Percentiles rank a stretch among this genome's conserved stretches.
Evolutionary conservation across 37 sponge, comb jelly and placozoan species (phyloP).

Genomic region (Aplysina aerophoba): DNA sequence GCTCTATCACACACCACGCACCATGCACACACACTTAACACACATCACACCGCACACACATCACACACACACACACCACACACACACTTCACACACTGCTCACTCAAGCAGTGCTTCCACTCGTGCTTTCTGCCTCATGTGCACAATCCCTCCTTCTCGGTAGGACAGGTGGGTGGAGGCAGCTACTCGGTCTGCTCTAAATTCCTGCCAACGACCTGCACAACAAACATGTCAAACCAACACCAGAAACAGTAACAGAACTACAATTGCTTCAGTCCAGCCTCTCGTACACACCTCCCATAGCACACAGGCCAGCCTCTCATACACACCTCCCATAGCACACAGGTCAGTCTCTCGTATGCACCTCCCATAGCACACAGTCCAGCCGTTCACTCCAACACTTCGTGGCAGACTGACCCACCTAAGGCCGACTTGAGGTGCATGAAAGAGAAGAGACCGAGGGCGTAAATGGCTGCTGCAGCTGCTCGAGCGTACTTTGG

Average conservation of each 20-base stretch:
- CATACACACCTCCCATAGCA: neutral
- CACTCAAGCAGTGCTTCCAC: slow-evolving; percentile 39
- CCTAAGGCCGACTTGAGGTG: slow-evolving; percentile 14
- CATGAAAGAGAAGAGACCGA: neutral
- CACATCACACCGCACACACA: too few relatives aligned
- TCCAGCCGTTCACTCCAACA: neutral
- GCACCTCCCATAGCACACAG: neutral
- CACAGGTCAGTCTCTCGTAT: neutral
- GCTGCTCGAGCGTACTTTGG: neutral
- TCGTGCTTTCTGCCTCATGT: slow-evolving; percentile 36
- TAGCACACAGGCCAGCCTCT: neutral
- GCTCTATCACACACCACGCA: too few relatives aligned
- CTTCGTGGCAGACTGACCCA: neutral
- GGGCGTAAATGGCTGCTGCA: neutral
- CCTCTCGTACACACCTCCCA: neutral
- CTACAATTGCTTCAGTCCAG: neutral
- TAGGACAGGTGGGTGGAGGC: slow-evolving; percentile 49
- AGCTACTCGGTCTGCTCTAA: slow-evolving; percentile 62
- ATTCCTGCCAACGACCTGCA: slow-evolving; percentile 67
- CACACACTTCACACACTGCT: too few relatives aligned
- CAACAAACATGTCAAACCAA: neutral
- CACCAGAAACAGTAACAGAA: neutral
- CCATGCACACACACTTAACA: too few relatives aligned
- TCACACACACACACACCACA: too few relatives aligned
- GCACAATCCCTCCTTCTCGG: slow-evolving; percentile 56